These are phyloP conservation scores for Pseudococcus jackbeardsleyi DNA, from an alignment of 2,888 invertebrate genomes.

Conservation along the genomic window DNA sequence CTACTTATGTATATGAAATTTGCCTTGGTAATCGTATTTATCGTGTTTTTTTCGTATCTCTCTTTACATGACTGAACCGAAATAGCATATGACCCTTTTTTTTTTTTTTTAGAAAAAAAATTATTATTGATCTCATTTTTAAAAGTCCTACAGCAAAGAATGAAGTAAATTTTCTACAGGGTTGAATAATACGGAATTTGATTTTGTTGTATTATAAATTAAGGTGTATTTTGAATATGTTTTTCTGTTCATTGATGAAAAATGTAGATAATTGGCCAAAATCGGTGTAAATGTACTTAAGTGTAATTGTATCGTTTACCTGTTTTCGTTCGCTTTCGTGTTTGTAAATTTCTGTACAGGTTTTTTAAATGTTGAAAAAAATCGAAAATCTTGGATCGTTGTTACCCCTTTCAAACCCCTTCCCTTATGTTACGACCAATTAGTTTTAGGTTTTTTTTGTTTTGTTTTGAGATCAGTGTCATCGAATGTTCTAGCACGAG, in stretches of 20 bases:
- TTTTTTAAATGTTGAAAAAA: not conserved
- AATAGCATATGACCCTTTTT: constrained; percentile 18
- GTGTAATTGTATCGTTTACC: not conserved
- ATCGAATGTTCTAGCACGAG: not conserved
- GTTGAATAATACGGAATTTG: not conserved
- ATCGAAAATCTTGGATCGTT: not conserved
- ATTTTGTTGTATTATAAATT: not conserved
- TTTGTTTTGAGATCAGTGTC: not conserved
- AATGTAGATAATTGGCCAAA: not conserved
- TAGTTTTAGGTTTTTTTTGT: not conserved
- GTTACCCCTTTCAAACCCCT: not conserved
- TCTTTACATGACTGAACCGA: constrained; percentile 13
- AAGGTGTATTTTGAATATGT: not conserved
- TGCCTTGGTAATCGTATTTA: not conserved
- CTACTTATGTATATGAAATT: not conserved
- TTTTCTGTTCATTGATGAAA: not conserved
- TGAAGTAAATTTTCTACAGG: not conserved
- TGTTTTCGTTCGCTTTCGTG: not conserved
- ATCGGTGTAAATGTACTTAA: not conserved
- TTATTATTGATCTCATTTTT: constrained; percentile 18
- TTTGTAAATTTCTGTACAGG: constrained; percentile 20
- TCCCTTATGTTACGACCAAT: constrained; percentile 5
- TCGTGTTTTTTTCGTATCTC: not conserved
- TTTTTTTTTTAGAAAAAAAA: not conserved
- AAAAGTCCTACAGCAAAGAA: constrained; percentile 1